Conservation (phyloP, 2,113 vertebrate genomes). For the Tragelaphus scriptus region DNA sequence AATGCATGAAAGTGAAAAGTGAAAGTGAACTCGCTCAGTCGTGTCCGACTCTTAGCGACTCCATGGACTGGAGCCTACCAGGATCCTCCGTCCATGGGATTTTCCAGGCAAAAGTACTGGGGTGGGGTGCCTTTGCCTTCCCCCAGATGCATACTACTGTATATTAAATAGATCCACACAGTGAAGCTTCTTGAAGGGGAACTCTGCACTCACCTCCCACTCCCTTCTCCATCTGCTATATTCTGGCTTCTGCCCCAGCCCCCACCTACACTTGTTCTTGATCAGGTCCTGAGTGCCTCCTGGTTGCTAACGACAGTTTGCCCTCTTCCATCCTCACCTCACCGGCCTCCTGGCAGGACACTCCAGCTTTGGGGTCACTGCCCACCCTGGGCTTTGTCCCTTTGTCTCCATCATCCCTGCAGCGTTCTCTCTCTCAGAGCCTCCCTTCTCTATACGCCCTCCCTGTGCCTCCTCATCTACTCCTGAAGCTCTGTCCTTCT, state of each 20-base stretch:
- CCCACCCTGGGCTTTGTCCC: neutral
- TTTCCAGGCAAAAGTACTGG: too few species aligned
- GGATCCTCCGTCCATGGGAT: too few species aligned
- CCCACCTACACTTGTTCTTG: neutral
- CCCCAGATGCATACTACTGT: neutral
- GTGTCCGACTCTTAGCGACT: too few species aligned
- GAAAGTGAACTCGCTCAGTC: too few species aligned
- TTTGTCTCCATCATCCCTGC: neutral
- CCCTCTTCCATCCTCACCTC: neutral
- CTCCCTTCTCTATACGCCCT: neutral
- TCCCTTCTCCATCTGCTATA: fast-evolving
- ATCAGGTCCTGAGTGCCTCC: neutral
- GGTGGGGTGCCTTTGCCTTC: too few species aligned
- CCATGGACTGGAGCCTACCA: too few species aligned
- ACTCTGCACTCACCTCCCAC: neutral
- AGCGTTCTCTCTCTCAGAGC: neutral
- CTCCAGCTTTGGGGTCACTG: neutral
- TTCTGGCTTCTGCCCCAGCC: neutral
- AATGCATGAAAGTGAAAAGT: too few species aligned
- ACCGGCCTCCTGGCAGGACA: fast-evolving
- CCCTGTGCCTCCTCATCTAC: too few species aligned
- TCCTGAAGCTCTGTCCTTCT: neutral
- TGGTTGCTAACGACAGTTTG: neutral
- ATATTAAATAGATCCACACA: neutral
- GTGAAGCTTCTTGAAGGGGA: neutral